Base-by-base conservation (phyloP, 2,797 vertebrate genomes). In the Pogonophryne albipinna region DNA sequence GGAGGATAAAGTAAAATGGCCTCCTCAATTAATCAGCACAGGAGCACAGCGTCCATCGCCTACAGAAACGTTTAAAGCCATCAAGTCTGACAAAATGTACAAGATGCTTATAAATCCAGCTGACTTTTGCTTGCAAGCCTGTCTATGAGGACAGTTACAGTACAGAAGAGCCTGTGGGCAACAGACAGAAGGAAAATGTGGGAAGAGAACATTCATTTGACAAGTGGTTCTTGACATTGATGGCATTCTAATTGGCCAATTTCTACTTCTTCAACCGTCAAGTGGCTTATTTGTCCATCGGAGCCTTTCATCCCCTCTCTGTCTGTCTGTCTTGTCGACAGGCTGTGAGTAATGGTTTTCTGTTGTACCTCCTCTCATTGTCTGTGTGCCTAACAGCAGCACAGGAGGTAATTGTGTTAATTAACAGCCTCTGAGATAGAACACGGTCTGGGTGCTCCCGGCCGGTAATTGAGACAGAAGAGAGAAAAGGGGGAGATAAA, bases 351-450 rank as follows among this genome's bases (percentile, higher is more conserved):
- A 23, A 67, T 64, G 64, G 38, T 58, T 66, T 75, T 52, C 46
- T 73, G 62, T 63, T 61, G 64, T 45, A 51, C 50, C 44, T 67
- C 64, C 47, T 45, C 46, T 70, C 61, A 61, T 74, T 77, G 66
- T 89, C 59, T 75, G 49, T 45, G 8, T 38, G 42, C 77, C 71
- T 52, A 71, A 55, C 67, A 85, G 75, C 74, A 71, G 77, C 74
- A 66, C 31, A 69, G 58, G 56, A 47, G 2, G 62, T 76, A 60
- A 78, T 76, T 62, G 63, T 56, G 79, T 80, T 90, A 85, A 90
- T 89, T 86, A 86, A 79, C 56, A 69, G 78, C 76, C 74, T 83
- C 52, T 52, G 62, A 78, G 74, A 74, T 66, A 31, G 59, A 86
- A 66, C 50, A 23, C 52, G 71, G 58, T 78, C 71, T 45, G 31